These are phyloP conservation scores for Keiferia lycopersicella DNA, from an alignment of 2,888 invertebrate species.

Conservation along the genomic window DNA sequence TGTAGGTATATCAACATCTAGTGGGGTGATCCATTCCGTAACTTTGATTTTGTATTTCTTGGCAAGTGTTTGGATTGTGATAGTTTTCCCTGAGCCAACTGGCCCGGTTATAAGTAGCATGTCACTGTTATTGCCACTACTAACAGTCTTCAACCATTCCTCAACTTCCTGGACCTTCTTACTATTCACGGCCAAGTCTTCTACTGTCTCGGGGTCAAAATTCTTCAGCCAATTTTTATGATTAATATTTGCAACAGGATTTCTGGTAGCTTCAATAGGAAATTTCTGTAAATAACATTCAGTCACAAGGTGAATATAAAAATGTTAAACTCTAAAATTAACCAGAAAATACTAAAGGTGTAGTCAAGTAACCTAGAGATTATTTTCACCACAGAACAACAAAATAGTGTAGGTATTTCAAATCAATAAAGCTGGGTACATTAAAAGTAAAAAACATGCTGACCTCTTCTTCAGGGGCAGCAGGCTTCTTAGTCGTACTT, in stretches of 20 bases:
- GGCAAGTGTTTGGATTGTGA: conserved; percentile 85
- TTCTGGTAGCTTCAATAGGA: conserved; percentile 14
- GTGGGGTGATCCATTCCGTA: conserved; percentile 92
- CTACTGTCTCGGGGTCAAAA: conserved; percentile 80
- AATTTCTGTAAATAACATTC: conserved; percentile 9
- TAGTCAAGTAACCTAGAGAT: too few species aligned
- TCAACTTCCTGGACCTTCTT: conserved; percentile 89
- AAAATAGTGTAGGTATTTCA: too few species aligned
- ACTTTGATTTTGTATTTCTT: conserved; percentile 82
- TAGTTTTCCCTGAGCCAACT: conserved; percentile 92
- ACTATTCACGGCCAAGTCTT: conserved; percentile 86
- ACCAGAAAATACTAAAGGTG: too few species aligned
- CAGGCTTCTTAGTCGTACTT: conserved; percentile 22
- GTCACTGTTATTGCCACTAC: conserved; percentile 55
- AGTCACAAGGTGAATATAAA: not conserved
- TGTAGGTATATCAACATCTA: conserved; percentile 84
- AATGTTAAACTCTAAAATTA: not conserved
- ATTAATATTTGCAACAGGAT: conserved; percentile 36
- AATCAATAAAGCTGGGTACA: not conserved
- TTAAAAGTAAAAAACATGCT: not conserved
- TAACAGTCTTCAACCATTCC: conserved; percentile 82
- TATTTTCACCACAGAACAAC: too few species aligned
- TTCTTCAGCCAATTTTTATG: conserved; percentile 81
- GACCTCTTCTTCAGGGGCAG: not conserved
- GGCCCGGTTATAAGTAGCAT: conserved; percentile 90